Evolutionary conservation across 2,113 vertebrate genomes (phyloP).

Genomic region (Galemys pyrenaicus): DNA sequence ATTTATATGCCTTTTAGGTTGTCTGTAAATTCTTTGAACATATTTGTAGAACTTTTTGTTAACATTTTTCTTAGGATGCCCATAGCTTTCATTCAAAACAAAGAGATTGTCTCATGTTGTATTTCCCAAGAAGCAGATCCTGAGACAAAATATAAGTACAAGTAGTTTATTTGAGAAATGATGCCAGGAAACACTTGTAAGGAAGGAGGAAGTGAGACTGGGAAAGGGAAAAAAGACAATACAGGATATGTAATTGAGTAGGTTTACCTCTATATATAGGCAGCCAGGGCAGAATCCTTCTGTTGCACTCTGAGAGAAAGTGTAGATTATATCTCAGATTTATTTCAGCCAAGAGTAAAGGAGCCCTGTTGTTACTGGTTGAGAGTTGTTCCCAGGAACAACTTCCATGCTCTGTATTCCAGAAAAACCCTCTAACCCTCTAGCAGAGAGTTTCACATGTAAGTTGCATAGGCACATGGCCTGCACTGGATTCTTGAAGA

Average conservation of each 20-base stretch:
- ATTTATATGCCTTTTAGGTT: background rate
- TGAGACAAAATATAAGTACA: background rate
- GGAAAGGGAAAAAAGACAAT: background rate
- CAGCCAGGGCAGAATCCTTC: background rate
- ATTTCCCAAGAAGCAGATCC: background rate
- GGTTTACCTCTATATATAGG: background rate
- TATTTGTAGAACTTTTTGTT: conserved; percentile 24
- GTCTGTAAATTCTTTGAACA: conserved; percentile 4
- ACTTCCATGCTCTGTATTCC: background rate
- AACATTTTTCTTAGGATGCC: background rate
- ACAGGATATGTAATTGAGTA: background rate
- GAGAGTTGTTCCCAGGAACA: background rate
- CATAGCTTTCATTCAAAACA: background rate
- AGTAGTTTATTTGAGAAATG: conserved; percentile 11
- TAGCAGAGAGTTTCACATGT: background rate
- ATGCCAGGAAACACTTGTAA: background rate
- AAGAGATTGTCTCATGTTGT: background rate
- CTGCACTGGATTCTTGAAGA: background rate
- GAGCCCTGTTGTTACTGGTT: background rate
- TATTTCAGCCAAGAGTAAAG: background rate
- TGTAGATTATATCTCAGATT: background rate
- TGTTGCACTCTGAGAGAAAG: background rate
- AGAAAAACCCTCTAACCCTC: background rate
- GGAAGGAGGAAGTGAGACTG: background rate
- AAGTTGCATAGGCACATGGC: background rate